Conservation (phyloP, 2,888 invertebrate species). For the Aphidius colemani region DNA sequence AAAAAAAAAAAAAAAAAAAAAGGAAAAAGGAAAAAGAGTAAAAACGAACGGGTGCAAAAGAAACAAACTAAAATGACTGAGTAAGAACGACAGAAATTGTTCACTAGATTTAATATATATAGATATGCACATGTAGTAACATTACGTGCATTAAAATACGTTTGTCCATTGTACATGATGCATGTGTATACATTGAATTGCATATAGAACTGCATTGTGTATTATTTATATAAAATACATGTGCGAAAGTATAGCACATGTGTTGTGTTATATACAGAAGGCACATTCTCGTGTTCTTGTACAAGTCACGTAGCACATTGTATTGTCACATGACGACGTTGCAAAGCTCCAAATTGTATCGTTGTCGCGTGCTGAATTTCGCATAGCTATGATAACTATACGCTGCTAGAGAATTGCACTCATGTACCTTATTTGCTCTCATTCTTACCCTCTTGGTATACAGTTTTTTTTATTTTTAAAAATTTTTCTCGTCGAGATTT, state of each 20-base stretch:
- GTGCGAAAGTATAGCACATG: constrained; percentile 15
- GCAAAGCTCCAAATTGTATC: constrained; percentile 55
- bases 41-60: too few relatives aligned
- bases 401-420: constrained; percentile 18
- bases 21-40: too few relatives aligned
- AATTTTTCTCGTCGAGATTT: too few relatives aligned
- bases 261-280: constrained; percentile 32
- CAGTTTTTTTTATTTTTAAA: too few relatives aligned
- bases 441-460: neutral
- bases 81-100: too few relatives aligned
- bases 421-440: neutral
- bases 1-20: too few relatives aligned
- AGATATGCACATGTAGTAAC: too few relatives aligned
- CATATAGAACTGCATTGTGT: neutral
- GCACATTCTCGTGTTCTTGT: constrained; percentile 36
- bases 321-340: constrained; percentile 52
- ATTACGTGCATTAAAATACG: too few relatives aligned
- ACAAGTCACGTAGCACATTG: constrained; percentile 49
- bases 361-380: constrained; percentile 46
- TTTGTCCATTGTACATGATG: neutral
- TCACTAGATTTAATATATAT: too few relatives aligned
- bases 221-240: constrained; percentile 21
- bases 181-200: too few relatives aligned
- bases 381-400: constrained; percentile 30
- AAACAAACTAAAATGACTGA: too few relatives aligned